phyloP scores from a whole-genome alignment of 2,113 vertebrate genomes.

The Lamprotornis superbus region DNA sequence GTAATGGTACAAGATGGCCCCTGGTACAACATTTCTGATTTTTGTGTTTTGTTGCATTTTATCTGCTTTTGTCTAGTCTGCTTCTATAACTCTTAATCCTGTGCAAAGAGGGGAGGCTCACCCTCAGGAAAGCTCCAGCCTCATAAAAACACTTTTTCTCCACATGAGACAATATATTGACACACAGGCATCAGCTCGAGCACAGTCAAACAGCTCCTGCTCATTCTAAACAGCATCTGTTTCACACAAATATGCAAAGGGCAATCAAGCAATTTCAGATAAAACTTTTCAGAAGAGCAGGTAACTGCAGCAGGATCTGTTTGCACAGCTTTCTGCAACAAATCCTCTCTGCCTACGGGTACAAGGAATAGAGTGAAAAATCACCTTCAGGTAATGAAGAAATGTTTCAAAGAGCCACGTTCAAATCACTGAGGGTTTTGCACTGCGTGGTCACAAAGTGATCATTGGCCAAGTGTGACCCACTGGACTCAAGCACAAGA shows the following conservation, averaged over 20 bases:
- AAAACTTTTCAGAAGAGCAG: background rate
- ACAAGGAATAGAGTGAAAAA: background rate
- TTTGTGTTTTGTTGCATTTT: background rate
- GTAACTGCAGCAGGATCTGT: background rate
- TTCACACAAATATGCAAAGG: background rate
- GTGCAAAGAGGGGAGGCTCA: background rate
- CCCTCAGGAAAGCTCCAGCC: background rate
- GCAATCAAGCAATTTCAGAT: background rate
- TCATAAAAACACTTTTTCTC: background rate
- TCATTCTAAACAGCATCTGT: background rate
- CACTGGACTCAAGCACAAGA: background rate
- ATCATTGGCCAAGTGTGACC: background rate
- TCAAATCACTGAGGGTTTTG: background rate
- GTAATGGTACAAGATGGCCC: background rate
- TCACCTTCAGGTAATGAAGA: background rate
- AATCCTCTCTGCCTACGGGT: background rate
- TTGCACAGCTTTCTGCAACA: background rate
- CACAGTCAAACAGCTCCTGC: background rate
- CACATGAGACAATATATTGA: background rate
- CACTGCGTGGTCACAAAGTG: background rate
- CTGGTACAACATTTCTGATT: background rate
- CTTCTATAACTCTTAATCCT: slow-evolving; percentile 6
- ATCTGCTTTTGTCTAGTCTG: background rate
- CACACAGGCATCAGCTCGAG: background rate
- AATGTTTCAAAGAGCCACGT: background rate